These are phyloP conservation scores for Sylvietta virens DNA, from an alignment of 2,113 vertebrate species.

Conservation along the genomic window DNA sequence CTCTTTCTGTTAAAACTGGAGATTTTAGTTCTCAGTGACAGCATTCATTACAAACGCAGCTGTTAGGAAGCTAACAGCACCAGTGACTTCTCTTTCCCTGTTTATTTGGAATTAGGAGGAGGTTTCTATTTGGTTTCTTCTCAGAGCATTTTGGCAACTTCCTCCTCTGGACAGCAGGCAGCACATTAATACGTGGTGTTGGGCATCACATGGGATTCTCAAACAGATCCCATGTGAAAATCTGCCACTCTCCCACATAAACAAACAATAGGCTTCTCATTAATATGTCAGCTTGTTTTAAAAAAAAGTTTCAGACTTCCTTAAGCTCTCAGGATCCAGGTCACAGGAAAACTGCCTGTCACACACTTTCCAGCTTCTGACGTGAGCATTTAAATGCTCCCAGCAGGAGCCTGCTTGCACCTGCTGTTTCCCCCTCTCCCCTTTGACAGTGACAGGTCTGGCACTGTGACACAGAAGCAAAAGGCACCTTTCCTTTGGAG, in stretches of 20 bases:
- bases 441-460: rapidly evolving
- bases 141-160: neutral
- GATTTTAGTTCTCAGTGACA: neutral
- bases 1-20: neutral
- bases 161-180: neutral
- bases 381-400: neutral
- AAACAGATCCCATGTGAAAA: neutral
- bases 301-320: neutral
- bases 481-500: neutral
- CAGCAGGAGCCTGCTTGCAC: neutral
- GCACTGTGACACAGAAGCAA: neutral
- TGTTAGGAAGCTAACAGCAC: neutral
- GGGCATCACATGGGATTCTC: neutral
- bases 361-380: neutral
- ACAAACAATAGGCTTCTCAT: neutral
- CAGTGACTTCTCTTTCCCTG: neutral
- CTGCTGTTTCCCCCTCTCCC: neutral
- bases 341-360: neutral
- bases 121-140: neutral
- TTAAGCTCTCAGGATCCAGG: neutral
- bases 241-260: neutral
- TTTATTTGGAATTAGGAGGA: neutral
- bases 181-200: neutral
- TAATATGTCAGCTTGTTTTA: neutral
- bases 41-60: neutral